Evolutionary conservation across 2,888 invertebrate species (phyloP).

Genomic region (Cryptosula pallasiana): DNA sequence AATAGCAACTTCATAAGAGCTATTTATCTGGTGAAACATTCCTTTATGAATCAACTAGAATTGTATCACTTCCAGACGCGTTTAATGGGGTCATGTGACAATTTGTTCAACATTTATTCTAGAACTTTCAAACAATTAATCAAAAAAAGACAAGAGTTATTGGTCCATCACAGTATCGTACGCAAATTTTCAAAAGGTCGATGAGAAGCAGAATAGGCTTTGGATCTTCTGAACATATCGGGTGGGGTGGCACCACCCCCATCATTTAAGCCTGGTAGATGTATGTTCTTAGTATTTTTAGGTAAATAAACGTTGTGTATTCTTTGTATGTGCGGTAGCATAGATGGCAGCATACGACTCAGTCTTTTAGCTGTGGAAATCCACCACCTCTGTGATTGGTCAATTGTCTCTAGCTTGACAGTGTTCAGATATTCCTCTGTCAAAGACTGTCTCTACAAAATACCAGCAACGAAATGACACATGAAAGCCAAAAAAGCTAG

Average conservation of each 20-base stretch:
- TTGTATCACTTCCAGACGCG: no score
- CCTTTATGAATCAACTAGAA: no score
- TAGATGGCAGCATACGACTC: neutral
- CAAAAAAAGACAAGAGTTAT: no score
- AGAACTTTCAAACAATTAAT: no score
- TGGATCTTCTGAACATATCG: neutral
- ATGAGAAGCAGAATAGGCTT: neutral
- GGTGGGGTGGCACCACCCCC: neutral
- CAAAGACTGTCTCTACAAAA: neutral
- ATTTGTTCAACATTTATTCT: no score
- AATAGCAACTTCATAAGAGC: no score
- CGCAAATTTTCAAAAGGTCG: neutral
- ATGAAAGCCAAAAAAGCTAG: no score
- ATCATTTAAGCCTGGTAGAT: neutral
- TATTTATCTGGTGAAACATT: no score
- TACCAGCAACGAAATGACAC: no score
- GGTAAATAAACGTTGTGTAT: neutral
- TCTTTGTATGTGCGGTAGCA: neutral
- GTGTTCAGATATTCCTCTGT: neutral
- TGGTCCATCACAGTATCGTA: no score
- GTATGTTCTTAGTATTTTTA: neutral
- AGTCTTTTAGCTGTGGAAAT: neutral
- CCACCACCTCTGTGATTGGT: neutral
- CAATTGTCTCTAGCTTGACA: neutral
- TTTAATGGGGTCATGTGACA: no score